Evolutionary conservation across 2,797 vertebrate genomes (phyloP).

Genomic region (Serranus cabrilla): DNA sequence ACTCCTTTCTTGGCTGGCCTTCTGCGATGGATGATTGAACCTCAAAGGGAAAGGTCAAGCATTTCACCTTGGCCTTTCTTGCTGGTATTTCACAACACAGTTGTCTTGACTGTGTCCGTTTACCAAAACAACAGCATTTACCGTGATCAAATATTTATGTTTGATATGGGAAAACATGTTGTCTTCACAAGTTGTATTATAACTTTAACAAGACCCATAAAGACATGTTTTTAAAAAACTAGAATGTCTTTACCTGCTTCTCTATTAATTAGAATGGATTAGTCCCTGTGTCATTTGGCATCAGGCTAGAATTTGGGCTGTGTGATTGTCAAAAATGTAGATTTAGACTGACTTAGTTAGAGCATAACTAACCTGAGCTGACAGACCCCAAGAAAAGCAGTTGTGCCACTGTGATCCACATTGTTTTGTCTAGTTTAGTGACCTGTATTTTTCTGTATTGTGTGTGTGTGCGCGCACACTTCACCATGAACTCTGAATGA

Average conservation of each 20-base stretch:
- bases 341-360: neutral
- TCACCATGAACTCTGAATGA: conserved; percentile 13
- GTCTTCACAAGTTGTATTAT: neutral
- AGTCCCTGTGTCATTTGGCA: neutral
- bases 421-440: conserved; percentile 28
- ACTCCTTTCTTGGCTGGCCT: conserved; percentile 73
- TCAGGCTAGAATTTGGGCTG: neutral
- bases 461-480: neutral
- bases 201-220: neutral
- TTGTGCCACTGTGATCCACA: neutral
- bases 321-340: neutral
- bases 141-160: conserved; percentile 3
- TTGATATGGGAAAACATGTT: neutral
- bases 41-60: conserved; percentile 87
- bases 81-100: conserved; percentile 66
- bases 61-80: conserved; percentile 83
- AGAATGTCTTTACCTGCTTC: neutral
- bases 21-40: conserved; percentile 85
- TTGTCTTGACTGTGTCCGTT: conserved; percentile 72
- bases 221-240: neutral
- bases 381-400: neutral
- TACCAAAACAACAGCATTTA: conserved; percentile 5
- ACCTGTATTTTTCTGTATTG: conserved; percentile 30
- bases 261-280: neutral
- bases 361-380: conserved; percentile 4